Conservation (phyloP, 2,888 invertebrate species). For the Tetragonisca angustula region DNA sequence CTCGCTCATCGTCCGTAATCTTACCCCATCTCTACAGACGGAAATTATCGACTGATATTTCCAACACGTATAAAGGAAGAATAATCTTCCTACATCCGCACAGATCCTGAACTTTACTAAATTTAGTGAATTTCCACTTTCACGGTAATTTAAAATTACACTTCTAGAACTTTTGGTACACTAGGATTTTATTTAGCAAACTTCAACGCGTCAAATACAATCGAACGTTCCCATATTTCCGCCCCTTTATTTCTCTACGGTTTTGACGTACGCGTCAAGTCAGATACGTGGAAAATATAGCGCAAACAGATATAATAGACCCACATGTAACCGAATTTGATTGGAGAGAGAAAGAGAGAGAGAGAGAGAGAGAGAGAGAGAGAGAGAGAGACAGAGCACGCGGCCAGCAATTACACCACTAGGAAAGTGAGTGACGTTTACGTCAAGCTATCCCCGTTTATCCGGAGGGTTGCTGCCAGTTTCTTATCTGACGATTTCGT, state of each 20-base stretch:
- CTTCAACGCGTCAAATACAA: too few relatives aligned
- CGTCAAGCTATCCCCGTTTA: conserved; percentile 54
- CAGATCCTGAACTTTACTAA: too few relatives aligned
- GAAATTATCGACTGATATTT: too few relatives aligned
- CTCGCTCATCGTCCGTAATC: too few relatives aligned
- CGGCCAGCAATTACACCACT: conserved; percentile 73
- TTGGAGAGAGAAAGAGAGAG: background rate
- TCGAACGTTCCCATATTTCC: background rate
- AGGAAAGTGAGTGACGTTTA: conserved; percentile 74
- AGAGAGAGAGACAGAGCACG: conserved; percentile 1
- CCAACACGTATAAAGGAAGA: too few relatives aligned
- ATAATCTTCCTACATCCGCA: too few relatives aligned
- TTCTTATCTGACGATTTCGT: conserved; percentile 75
- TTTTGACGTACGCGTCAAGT: conserved; percentile 25
- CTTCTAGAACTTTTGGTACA: too few relatives aligned
- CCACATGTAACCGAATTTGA: conserved; percentile 47
- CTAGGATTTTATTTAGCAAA: too few relatives aligned
- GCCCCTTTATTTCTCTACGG: conserved; percentile 7
- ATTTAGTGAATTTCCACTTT: too few relatives aligned
- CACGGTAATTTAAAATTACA: too few relatives aligned
- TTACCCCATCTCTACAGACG: too few relatives aligned
- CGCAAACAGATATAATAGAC: conserved; percentile 53
- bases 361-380: too few relatives aligned
- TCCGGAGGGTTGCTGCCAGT: conserved; percentile 46
- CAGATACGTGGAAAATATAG: conserved; percentile 76